Percentiles rank a stretch among this genome's conserved stretches.
These are phyloP conservation scores for Caradrina clavipalpis DNA, from an alignment of 2,888 invertebrate species.

Conservation along the genomic window DNA sequence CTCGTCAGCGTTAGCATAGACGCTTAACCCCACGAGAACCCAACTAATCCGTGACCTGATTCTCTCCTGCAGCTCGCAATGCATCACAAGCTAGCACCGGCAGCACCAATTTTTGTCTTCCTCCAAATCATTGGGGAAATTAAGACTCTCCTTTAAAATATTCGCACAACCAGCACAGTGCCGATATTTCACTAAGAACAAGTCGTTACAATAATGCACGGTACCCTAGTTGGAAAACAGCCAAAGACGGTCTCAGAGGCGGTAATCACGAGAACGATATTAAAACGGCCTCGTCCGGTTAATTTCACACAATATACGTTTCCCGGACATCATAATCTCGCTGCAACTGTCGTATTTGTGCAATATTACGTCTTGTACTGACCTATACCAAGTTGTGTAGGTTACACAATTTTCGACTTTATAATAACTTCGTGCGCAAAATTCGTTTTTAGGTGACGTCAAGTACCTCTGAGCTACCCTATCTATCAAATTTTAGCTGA, in stretches of 20 bases:
- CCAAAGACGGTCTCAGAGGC: constrained; percentile 69
- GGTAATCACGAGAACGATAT: constrained; percentile 65
- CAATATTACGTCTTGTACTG: constrained; percentile 19
- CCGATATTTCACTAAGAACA: constrained; percentile 70
- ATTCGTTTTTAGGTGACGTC: too few species aligned
- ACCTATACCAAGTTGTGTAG: background rate
- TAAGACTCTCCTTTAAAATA: constrained; percentile 38
- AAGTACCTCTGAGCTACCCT: too few species aligned
- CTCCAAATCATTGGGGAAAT: constrained; percentile 57
- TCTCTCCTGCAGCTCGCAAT: constrained; percentile 9
- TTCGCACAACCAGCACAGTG: constrained; percentile 54
- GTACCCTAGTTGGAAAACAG: constrained; percentile 78
- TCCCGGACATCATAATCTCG: constrained; percentile 46
- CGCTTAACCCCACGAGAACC: background rate
- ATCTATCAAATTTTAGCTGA: too few species aligned
- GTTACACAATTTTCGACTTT: too few species aligned
- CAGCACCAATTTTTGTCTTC: constrained; percentile 35
- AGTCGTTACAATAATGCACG: constrained; percentile 75
- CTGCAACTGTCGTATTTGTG: constrained; percentile 29
- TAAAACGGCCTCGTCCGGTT: constrained; percentile 62
- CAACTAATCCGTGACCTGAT: constrained; percentile 37
- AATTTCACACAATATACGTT: constrained; percentile 51
- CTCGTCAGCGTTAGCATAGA: background rate
- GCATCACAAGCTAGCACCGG: constrained; percentile 27
- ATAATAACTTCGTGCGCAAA: too few species aligned